Conservation (phyloP, 2,888 invertebrate species). For the Sycophila texana region DNA sequence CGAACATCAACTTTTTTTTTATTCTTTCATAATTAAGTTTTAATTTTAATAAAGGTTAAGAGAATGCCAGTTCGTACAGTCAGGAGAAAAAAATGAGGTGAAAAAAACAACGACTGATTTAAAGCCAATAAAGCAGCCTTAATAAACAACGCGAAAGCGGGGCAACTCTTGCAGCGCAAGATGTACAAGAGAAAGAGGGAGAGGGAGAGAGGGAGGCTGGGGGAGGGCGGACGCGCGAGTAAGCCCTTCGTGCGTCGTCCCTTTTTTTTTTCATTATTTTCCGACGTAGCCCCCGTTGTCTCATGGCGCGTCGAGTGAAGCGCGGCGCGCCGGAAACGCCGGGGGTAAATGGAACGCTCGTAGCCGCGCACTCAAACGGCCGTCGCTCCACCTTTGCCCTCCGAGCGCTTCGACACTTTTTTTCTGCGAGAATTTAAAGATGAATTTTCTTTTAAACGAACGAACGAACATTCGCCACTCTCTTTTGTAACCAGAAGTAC, state of each 20-base stretch:
- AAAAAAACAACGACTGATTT: conserved; percentile 19
- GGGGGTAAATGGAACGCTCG: conserved; percentile 51
- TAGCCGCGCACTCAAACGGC: conserved; percentile 51
- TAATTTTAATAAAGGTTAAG: conserved; percentile 19
- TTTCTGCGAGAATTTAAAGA: not conserved
- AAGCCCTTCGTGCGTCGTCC: conserved; percentile 11
- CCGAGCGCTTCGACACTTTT: conserved; percentile 52
- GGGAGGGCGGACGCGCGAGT: not conserved
- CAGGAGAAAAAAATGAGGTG: not conserved
- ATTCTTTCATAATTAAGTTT: not conserved
- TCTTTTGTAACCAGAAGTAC: no score
- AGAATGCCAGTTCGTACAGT: not conserved
- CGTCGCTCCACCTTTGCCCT: conserved; percentile 59
- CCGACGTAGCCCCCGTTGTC: conserved; percentile 42
- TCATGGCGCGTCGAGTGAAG: conserved; percentile 17
- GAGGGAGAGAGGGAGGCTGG: not conserved
- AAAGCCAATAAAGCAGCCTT: conserved; percentile 41
- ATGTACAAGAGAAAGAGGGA: not conserved
- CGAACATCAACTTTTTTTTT: no score
- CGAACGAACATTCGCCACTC: no score
- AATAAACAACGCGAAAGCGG: conserved; percentile 42
- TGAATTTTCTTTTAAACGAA: no score
- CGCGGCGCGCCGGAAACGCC: conserved; percentile 18
- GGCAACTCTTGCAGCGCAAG: not conserved
- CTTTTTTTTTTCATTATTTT: conserved; percentile 40